A percentile compares a stretch with the other conserved stretches of the same genome.
phyloP scores from a whole-genome alignment of 2,113 vertebrate species.

The Lophura nycthemera region DNA sequence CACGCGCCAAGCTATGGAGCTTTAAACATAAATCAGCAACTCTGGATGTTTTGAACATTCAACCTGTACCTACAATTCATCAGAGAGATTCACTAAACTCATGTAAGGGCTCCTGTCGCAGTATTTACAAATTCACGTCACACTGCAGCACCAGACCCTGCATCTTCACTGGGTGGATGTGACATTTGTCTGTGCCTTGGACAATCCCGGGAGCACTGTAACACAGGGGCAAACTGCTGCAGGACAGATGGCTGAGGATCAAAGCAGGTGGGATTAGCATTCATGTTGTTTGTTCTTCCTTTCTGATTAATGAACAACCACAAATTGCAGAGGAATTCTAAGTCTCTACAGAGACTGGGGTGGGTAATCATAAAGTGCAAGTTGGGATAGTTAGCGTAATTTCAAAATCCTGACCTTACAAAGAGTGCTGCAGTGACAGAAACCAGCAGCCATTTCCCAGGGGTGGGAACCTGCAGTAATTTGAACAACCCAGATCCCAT shows the following conservation, averaged over 20 bases:
- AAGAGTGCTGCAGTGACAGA: neutral
- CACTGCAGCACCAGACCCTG: neutral
- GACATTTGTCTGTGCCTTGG: neutral
- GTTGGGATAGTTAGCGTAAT: neutral
- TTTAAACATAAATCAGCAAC: neutral
- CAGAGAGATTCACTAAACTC: neutral
- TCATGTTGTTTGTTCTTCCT: neutral
- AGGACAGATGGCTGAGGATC: neutral
- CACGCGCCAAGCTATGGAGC: neutral
- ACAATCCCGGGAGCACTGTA: neutral
- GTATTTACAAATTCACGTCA: neutral
- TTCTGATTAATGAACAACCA: neutral
- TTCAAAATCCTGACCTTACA: neutral
- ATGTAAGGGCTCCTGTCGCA: neutral
- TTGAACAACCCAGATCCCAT: neutral
- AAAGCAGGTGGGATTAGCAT: neutral
- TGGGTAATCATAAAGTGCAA: neutral
- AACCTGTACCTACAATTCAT: neutral
- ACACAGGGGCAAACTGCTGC: neutral
- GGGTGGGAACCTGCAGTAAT: neutral
- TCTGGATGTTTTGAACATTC: neutral
- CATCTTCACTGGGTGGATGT: fast-evolving
- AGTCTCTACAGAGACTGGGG: neutral
- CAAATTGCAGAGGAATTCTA: neutral
- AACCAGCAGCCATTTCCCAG: neutral